Base-by-base conservation (phyloP, 2,797 vertebrate genomes). In the Enteromius viviparus region DNA sequence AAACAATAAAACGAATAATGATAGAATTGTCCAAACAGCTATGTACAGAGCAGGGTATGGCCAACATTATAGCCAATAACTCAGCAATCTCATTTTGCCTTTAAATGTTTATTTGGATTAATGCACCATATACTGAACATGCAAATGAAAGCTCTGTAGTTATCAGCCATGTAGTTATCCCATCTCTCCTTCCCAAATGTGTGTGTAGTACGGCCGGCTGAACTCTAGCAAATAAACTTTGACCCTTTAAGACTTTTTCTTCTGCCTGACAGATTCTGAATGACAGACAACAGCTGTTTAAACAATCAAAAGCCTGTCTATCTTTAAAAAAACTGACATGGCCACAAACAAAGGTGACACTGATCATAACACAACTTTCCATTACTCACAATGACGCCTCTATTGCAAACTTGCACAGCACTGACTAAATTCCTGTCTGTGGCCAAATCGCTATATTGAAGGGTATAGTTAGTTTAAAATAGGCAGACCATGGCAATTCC, bases 281-380 rank as follows among this genome's bases (percentile, higher is more conserved):
- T 81, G 86, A 90, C 81, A 83, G 87, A 87, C 90, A 89, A 87
- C 93, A 94, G 93, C 94, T 95, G 94, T 94, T 88, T 87, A 92
- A 93, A 93, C 94, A 93, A 81, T 84, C 83, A 86, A 74, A 84
- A 85, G 80, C 75, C 78, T 80, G 75, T 81, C 45, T 76, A 12
- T 66, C 80, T 90, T 85, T 82, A 89, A 87, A 86, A 49, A 74
- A 60, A 66, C 76, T 60, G 84, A 19, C 83, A 82, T 81, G 53
- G 79, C 81, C 26, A 79, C 82, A 62, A 88, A 65, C 49, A 68
- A 82, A 49, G 76, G 10, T 79, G 60, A 83, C 23, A 83, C 11
- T 45, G 42, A 37, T 76, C 12, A 14, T 58, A 72, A 70, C 47
- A 64, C 45, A 55, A 47, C 19, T 29, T 76, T 75, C 26, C 34